Base-by-base conservation (phyloP, 2,113 vertebrate species). In the Naja naja region DNA sequence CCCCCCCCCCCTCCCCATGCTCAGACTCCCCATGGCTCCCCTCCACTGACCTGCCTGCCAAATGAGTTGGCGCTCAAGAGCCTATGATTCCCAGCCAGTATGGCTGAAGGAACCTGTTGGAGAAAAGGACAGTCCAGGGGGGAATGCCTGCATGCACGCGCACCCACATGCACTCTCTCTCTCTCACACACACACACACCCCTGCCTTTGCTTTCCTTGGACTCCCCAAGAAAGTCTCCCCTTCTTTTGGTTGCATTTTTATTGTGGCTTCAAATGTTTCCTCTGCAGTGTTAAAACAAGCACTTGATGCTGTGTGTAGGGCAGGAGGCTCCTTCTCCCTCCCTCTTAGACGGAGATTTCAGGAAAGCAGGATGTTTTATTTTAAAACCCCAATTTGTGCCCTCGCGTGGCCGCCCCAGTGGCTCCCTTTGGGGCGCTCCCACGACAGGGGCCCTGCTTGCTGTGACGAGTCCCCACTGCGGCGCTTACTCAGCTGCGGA, bases 381-480 rank as follows among this genome's bases (percentile, higher is more conserved):
- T n/a, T n/a, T n/a, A n/a, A n/a, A n/a, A n/a, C n/a, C n/a, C n/a
- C n/a, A n/a, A 3, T 39, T 39, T 18, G 14, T 39, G n/a, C 1
- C 5, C n/a, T 16, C 3, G 1, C 30, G 4, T 5, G 69, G 18
- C 7, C 10, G n/a, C 30, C 69, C 0, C 2, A 20, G 69, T 2
- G 69, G n/a, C 14, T 74, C n/a, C 69, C n/a, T 39, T 18, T 18
- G 64, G 64, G n/a, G 30, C 10, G 60, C 30, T 16, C 60, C 60
- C 60, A 5, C 3, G 64, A 30, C 11, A 5, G 5, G 3, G 60
- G 11, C 60, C 27, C 60, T 14, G 60, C 60, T n/a, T 12, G 60
- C 60, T n/a, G 60, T 7, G 47, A 74, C 34, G 64, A 34, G 14
- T 34, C 5, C 5, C 6, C 64, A 2, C 64, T 34, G 64, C 64